Base-by-base conservation (phyloP, 2,888 invertebrate species). In the Patella caerulea region DNA sequence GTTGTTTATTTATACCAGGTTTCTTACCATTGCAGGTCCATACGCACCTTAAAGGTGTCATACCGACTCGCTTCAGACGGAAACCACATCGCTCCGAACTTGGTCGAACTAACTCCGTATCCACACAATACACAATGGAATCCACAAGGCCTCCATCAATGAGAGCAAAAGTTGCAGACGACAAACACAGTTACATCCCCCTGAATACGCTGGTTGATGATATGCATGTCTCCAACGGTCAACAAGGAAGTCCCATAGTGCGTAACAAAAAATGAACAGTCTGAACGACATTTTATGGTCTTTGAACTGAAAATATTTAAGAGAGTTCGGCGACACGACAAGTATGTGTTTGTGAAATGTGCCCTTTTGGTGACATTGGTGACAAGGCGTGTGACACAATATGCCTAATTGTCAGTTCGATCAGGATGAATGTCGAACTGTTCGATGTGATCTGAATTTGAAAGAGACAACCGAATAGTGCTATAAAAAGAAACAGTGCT, bases 41-140 rank as follows among this genome's bases (percentile, higher is more conserved):
- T 59, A 72, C 78, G 5, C 56, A 78, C 24, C 69, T 80, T 56
- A 73, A 70, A 52, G 76, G 72, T 69, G 53, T 74, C 34, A 65
- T 80, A 11, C 80, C 80, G 52, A 72, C 69, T 34, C 55, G 54
- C 15, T 17, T 80, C 72, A 55, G 78, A 52, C 75, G 78, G n/a
- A 71, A 74, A 14, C 74, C 76, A 72, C 72, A 75, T 59, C 71
- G 77, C 53, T 76, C 78, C 1, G 80, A 80, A 72, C 73, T 74
- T 34, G 72, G 69, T 45, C 69, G 76, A 5, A 80, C 78, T 65
- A 76, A 76, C 72, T 76, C 78, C 70, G 72, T 76, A 71, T 78
- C 80, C 71, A 80, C 80, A 29, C 80, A 80, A 73, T 78, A 74
- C 76, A 80, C 80, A 65, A 78, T 76, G 24, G 80, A 80, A 65